These are phyloP conservation scores for Eutolmus rufibarbis DNA, from an alignment of 2,888 invertebrate species.

Conservation along the genomic window DNA sequence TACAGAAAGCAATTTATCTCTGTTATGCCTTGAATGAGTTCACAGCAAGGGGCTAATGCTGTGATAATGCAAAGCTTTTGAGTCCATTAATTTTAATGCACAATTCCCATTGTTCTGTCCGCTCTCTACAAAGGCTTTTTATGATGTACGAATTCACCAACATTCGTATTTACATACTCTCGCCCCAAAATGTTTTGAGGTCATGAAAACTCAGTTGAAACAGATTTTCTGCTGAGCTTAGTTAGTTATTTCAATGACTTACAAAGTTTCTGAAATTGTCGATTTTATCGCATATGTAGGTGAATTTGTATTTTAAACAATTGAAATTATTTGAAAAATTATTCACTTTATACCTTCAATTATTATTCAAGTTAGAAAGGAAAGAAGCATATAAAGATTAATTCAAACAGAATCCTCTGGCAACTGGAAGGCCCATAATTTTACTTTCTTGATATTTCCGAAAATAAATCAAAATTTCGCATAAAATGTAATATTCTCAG, in stretches of 20 bases:
- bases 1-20: constrained; percentile 11
- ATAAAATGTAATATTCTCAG: neutral
- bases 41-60: neutral
- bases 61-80: constrained; percentile 8
- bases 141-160: neutral
- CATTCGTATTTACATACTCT: neutral
- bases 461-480: neutral
- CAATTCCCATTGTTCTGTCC: neutral
- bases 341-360: neutral
- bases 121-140: neutral
- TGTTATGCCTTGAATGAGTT: neutral
- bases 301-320: neutral
- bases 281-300: neutral
- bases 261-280: neutral
- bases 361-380: neutral
- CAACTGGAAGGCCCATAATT: neutral
- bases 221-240: neutral
- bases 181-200: neutral
- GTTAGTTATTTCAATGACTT: neutral
- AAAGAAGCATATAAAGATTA: neutral
- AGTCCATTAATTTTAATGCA: constrained; percentile 8
- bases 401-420: neutral
- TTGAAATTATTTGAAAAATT: neutral
- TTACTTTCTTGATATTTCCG: neutral
- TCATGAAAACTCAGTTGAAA: neutral